Percentiles rank a stretch among this genome's conserved stretches.
Evolutionary conservation across 2,113 vertebrate species (phyloP).

Genomic region (Columba livia): DNA sequence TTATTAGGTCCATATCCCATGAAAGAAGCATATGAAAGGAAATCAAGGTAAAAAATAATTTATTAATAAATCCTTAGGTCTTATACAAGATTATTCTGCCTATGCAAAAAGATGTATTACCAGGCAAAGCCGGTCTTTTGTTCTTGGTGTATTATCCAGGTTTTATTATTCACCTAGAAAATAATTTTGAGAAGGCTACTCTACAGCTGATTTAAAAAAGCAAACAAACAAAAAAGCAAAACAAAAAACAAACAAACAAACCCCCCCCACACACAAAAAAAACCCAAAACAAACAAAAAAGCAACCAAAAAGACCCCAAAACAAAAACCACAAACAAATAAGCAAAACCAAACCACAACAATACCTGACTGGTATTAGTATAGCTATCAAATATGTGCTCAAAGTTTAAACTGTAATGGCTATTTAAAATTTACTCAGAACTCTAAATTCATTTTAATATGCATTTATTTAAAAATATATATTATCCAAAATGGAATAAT

Average conservation of each 20-base stretch:
- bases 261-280: too few relatives aligned
- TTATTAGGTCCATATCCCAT: background rate
- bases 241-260: too few relatives aligned
- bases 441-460: background rate
- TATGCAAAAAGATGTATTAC: background rate
- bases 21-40: background rate
- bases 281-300: too few relatives aligned
- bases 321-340: too few relatives aligned
- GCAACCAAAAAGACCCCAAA: too few relatives aligned
- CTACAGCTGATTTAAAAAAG: background rate
- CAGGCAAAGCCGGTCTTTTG: background rate
- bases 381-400: background rate
- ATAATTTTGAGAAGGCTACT: background rate
- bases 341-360: too few relatives aligned
- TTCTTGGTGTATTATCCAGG: background rate
- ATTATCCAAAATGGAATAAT: accelerated
- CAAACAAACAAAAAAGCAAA: too few relatives aligned
- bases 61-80: background rate
- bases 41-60: background rate
- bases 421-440: background rate
- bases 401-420: background rate
- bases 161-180: background rate
- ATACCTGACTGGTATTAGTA: background rate
- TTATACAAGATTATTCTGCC: background rate
- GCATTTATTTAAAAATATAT: background rate